These are phyloP conservation scores for Ruditapes philippinarum DNA, from an alignment of 1,140 invertebrate genomes.

Conservation along the genomic window DNA sequence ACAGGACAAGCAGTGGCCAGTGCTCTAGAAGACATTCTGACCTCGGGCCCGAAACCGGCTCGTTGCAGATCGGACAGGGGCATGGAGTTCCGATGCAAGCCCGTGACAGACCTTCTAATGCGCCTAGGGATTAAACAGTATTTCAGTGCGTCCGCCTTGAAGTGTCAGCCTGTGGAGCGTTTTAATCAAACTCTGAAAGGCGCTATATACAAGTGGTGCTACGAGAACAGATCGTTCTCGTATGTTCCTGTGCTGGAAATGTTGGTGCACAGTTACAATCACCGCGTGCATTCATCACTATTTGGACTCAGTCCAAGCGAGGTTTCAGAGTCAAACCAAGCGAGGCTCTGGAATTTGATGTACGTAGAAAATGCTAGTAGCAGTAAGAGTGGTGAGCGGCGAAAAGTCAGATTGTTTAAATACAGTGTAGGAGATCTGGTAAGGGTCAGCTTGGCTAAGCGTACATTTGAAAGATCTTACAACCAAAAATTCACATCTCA, in stretches of 20 bases:
- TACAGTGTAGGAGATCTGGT: neutral
- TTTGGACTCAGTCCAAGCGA: no score
- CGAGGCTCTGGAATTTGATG: conserved; percentile 1
- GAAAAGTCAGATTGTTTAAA: neutral
- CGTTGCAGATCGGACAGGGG: neutral
- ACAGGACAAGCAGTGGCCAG: neutral
- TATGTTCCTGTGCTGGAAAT: neutral
- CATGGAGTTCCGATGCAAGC: neutral
- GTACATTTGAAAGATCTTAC: neutral
- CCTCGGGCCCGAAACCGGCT: neutral
- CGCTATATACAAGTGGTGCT: conserved; percentile 10
- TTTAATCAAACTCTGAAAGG: conserved; percentile 1
- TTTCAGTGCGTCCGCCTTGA: no score
- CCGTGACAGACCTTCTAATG: neutral
- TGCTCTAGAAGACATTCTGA: neutral
- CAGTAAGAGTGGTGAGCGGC: no score
- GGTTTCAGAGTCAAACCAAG: neutral
- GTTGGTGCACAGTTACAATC: neutral
- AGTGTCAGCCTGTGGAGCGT: no score
- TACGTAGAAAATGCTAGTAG: no score
- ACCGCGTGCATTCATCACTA: neutral
- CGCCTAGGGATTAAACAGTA: neutral
- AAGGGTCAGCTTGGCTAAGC: neutral
- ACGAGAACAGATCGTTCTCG: neutral
- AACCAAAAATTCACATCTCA: neutral